Percentiles rank a stretch among this genome's conserved stretches.
phyloP scores from a whole-genome alignment of 1,140 invertebrate species.

The Apis dorsata region DNA sequence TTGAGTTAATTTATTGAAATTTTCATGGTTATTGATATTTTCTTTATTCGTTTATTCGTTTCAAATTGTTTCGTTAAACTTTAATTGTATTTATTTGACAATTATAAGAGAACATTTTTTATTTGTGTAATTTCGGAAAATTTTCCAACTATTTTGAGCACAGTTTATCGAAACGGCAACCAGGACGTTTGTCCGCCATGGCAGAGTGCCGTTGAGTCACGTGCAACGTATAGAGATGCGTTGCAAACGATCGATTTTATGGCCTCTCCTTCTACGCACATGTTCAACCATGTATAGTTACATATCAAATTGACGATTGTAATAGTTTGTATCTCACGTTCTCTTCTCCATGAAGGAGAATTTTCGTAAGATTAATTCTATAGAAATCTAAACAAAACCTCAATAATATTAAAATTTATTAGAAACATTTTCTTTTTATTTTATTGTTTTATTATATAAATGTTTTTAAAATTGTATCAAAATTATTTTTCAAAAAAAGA shows the following conservation, averaged over 20 bases:
- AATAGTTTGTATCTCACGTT: conserved; percentile 6
- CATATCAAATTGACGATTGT: conserved; percentile 24
- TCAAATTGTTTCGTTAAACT: background rate
- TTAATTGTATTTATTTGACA: no score
- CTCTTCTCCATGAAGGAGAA: background rate
- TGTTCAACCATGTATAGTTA: conserved; percentile 45
- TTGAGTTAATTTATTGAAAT: no score
- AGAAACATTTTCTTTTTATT: background rate
- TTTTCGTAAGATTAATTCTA: background rate
- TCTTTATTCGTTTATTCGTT: no score
- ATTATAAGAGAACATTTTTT: background rate
- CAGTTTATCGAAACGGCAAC: conserved; percentile 17
- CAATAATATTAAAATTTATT: background rate
- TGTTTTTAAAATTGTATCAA: background rate
- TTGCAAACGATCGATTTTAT: conserved; percentile 65
- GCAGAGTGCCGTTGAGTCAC: conserved; percentile 56
- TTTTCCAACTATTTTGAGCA: background rate
- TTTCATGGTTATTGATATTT: no score
- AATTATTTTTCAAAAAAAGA: no score
- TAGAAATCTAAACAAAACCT: no score
- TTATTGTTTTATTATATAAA: background rate
- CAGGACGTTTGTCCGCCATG: conserved; percentile 56
- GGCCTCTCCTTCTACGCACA: conserved; percentile 45
- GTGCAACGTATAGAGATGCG: conserved; percentile 63
- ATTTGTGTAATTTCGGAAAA: background rate